Base-by-base conservation (phyloP, 2,113 vertebrate genomes). In the Larimichthys polyactis region DNA sequence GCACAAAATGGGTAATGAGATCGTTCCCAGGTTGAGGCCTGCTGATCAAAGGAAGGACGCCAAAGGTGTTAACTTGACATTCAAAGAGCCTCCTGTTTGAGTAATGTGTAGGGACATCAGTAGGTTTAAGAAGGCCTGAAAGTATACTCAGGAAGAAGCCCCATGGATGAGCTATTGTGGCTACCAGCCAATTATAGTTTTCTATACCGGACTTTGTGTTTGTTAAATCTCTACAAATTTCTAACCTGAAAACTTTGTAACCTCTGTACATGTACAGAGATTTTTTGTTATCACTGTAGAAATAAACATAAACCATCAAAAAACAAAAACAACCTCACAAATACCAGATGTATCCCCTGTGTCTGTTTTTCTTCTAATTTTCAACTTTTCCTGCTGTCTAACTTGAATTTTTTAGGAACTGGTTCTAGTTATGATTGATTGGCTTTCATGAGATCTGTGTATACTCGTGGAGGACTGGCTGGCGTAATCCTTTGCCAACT, bases 401-500 rank as follows among this genome's bases (percentile, higher is more conserved):
- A 75, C 36, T 52, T 10, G 60, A 83, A 76, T 71, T 75, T 71
- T 71, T 55, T 51, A 78, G 62, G 77, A 82, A 74, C 9, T 24
- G 5, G 12, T 52, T 82, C 16, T 67, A 19, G 82, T 71, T 49
- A 9, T 69, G 72, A 83, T 72, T 83, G 67, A 84, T 44, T 70
- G 67, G 72, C 40, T 71, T 79, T 71, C 74, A 79, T 71, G 70
- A 64, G 69, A 78, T 87, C 29, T 65, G 54, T 14, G 20, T 69
- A 76, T 83, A 57, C 73, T 65, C 70, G 59, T 36, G 24, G 59
- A 67, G 67, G 68, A 72, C 10, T 27, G 15, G 44, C 52, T 78
- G 87, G 76, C 73, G 66, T 83, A 77, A 84, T 89, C 85, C 87
- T 43, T 65, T 11, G 71, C 85, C 83, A 87, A 60, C 87, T 87